Conservation (phyloP, 2,113 vertebrate genomes). For the Hemiscyllium ocellatum region DNA sequence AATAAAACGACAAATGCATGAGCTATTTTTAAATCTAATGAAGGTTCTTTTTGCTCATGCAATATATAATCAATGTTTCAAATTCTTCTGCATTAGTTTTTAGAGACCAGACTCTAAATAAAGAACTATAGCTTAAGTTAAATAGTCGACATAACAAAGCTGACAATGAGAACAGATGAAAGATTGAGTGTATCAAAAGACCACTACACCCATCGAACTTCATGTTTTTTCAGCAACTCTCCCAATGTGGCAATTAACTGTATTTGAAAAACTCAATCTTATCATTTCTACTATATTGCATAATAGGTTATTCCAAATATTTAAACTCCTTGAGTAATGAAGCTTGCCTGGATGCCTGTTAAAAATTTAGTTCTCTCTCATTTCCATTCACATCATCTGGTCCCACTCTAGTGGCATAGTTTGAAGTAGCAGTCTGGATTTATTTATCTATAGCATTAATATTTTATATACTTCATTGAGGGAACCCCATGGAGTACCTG, state of each 20-base stretch:
- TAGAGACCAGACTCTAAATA: neutral
- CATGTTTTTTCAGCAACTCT: neutral
- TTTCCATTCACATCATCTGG: slow-evolving; percentile 16
- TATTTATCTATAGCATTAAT: slow-evolving; percentile 27
- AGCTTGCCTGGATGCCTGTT: neutral
- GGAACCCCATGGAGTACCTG: neutral
- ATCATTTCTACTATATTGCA: neutral
- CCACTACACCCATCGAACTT: neutral
- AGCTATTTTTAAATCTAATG: neutral
- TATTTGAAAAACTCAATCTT: neutral
- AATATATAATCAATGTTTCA: neutral
- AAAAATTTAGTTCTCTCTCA: neutral
- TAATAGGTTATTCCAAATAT: neutral
- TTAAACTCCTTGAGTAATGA: neutral
- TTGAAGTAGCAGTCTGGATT: slow-evolving; percentile 29
- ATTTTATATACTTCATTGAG: slow-evolving; percentile 18
- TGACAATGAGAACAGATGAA: neutral
- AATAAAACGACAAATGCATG: neutral
- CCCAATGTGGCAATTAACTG: neutral
- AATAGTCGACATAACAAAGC: neutral
- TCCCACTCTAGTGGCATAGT: neutral
- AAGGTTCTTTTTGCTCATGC: neutral
- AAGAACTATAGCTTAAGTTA: neutral
- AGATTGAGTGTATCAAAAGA: neutral
- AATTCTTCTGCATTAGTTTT: neutral